Base-by-base conservation (phyloP, 92 coral and sea anemone genomes). In the Desmophyllum pertusum region DNA sequence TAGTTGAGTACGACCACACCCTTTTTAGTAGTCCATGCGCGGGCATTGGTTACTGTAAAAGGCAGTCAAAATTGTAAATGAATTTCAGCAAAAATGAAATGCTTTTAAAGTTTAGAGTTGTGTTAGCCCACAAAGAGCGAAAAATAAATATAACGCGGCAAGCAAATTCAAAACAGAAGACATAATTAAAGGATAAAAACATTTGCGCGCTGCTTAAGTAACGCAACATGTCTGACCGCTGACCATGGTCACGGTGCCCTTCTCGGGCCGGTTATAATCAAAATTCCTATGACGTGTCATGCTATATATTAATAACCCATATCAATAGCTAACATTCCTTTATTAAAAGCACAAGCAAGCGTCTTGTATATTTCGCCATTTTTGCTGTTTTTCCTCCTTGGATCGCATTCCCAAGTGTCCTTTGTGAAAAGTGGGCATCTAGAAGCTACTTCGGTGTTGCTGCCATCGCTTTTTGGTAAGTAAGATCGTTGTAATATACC, bases 271-370 rank as follows among this genome's bases (percentile, higher is more conserved):
- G 45, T 67, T 23, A 4, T 35, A 14, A 80, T 46, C 17, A 52
- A 80, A 50, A 68, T 66, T 45, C 77, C 13, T 23, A 53, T 80
- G 67, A 80, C 76, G 76, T 68, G 38, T 51, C 76, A 68, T 31
- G 51, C n/a, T n/a, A n/a, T 35, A 59, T 63, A 64, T 78, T 30
- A 35, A 78, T 64, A 63, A 64, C 25, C 62, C 35, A 62, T 68
- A 79, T 79, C 75, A 79, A 80, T 68, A 80, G 19, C 51, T 27
- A 0, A 19, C 84, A 80, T 80, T 80, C 76, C 76, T 68, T n/a
- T 37, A 48, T n/a, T n/a, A n/a, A n/a, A 36, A 35, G 40, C 7
- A 36, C 41, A 36, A 37, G 41, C 50, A 68, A 11, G 76, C 67
- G 45, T 64, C 84, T 13, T 38, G 15, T 19, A 29, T 52, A 29